Base-by-base conservation (phyloP, 2,888 invertebrate species). In the Campoletis raptor region DNA sequence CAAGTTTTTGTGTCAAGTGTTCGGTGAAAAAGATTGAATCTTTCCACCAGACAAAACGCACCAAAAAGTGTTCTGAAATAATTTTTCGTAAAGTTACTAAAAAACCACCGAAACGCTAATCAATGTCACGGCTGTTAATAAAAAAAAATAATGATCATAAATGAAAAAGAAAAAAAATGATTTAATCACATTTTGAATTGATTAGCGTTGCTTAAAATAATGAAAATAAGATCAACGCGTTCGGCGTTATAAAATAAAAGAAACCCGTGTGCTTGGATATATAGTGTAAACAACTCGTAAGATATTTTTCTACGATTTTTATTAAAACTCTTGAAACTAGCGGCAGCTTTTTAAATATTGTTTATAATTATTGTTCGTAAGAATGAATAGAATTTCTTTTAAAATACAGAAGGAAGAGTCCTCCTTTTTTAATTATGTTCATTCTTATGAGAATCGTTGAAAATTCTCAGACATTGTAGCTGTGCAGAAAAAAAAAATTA, bases 261-360 rank as follows among this genome's bases (percentile, higher is more conserved):
- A 80, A 36, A 64, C 18, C 30, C 10, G 24, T 61, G 74, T 61
- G 78, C 36, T 30, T 67, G 74, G 15, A 54, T 74, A 82, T 18
- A 48, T 76, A 80, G 80, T 66, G 24, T 36, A 77, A 74, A 82
- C 54, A 66, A 36, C 64, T 67, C 72, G 72, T 80, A 54, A 72
- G 24, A 83, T 86, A 86, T 86, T 86, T 86, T 86, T 83, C 76
- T 86, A 86, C 79, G 57, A 66, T 83, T 85, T 82, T 80, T 78
- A 48, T 61, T 15, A 18, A 30, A 45, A 79, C 24, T 57, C 21
- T 74, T 45, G 21, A 37, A 82, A 73, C n/a, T 10, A n/a, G 67
- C 24, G 66, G 48, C 54, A 67, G 67, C 42, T 42, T 73, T 72
- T 52, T 64, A 21, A 18, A 52, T 40, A 18, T 73, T 37, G 21